These are phyloP conservation scores for Dicranocentrus wangi DNA, from an alignment of 2,888 invertebrate species.

Conservation along the genomic window DNA sequence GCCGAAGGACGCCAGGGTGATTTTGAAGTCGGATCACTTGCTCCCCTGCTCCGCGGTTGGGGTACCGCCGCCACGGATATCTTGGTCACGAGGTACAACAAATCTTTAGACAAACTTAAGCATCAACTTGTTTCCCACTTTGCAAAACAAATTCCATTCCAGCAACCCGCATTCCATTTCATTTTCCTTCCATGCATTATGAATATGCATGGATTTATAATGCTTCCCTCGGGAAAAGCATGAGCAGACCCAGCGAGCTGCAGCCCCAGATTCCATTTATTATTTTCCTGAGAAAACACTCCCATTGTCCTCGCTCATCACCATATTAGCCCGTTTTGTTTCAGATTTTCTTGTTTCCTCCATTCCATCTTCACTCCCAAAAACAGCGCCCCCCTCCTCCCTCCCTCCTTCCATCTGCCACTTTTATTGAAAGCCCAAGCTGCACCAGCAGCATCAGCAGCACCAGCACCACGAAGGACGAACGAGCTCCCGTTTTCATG, in stretches of 20 bases:
- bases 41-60: slow-evolving; percentile 75
- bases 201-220: not conserved
- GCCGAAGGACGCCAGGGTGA: slow-evolving; percentile 74
- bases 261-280: too few relatives aligned
- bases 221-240: not conserved
- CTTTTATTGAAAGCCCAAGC: too few relatives aligned
- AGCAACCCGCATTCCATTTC: too few relatives aligned
- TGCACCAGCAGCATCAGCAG: too few relatives aligned
- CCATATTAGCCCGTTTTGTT: slow-evolving; percentile 63
- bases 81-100: slow-evolving; percentile 73
- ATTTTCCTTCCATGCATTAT: not conserved
- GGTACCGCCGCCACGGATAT: slow-evolving; percentile 74
- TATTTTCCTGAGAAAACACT: too few relatives aligned
- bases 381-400: too few relatives aligned
- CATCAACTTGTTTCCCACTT: too few relatives aligned
- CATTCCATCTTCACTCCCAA: not conserved
- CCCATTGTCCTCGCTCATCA: slow-evolving; percentile 70
- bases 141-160: too few relatives aligned
- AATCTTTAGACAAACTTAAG: not conserved
- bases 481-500: not conserved
- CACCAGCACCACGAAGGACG: too few relatives aligned
- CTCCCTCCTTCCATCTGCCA: too few relatives aligned
- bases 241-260: too few relatives aligned
- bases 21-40: slow-evolving; percentile 73
- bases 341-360: not conserved